Percentiles rank a stretch among this genome's conserved stretches.
phyloP scores from a whole-genome alignment of 2,113 vertebrate genomes.

The Sorex araneus region DNA sequence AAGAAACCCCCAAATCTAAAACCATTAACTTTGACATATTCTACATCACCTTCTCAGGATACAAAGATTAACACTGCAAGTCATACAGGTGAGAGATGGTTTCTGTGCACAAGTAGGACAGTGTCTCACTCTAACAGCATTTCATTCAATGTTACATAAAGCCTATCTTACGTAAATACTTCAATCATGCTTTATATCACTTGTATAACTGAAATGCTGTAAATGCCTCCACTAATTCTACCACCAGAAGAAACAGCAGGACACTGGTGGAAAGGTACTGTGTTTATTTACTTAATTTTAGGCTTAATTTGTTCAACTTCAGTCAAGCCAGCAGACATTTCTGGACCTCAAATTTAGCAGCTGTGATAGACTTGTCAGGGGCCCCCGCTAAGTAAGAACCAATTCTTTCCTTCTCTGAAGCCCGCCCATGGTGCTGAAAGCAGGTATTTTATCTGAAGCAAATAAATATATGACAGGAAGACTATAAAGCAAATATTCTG shows the following conservation, averaged over 20 bases:
- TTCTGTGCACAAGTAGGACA: neutral
- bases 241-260: neutral
- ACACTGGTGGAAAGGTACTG: neutral
- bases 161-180: neutral
- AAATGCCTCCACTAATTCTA: neutral
- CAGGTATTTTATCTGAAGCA: conserved; percentile 25
- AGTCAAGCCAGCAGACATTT: neutral
- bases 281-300: neutral
- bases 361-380: neutral
- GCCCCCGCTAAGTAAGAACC: neutral
- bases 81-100: neutral
- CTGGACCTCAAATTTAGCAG: neutral
- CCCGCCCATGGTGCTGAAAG: neutral
- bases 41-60: neutral
- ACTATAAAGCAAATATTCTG: neutral
- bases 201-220: neutral
- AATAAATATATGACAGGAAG: conserved; percentile 13
- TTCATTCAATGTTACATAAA: neutral
- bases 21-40: neutral
- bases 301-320: neutral
- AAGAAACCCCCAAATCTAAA: neutral
- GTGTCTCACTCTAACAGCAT: conserved; percentile 11
- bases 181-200: neutral
- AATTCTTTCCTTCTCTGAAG: neutral
- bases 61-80: neutral